These are phyloP conservation scores for Orussus abietinus DNA, from an alignment of 1,140 invertebrate species.

Conservation along the genomic window DNA sequence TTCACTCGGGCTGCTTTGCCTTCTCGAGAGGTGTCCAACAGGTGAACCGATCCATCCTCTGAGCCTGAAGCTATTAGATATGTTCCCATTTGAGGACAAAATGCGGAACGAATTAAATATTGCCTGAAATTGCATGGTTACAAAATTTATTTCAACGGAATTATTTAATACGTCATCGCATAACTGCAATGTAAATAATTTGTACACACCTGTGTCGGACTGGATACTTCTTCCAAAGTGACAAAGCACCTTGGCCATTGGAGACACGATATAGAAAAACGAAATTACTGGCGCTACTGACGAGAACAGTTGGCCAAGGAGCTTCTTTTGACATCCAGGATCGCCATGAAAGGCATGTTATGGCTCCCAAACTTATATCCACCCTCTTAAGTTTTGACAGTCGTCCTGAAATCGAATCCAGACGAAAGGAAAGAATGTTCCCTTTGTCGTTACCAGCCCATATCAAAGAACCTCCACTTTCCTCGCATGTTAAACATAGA, in stretches of 20 bases:
- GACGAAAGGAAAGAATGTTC: slow-evolving; percentile 42
- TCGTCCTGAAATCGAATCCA: slow-evolving; percentile 66
- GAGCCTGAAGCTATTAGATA: slow-evolving; percentile 71
- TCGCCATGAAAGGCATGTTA: slow-evolving; percentile 75
- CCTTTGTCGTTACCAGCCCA: slow-evolving; percentile 84
- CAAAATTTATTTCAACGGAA: slow-evolving; percentile 5
- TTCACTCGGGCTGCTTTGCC: slow-evolving; percentile 71
- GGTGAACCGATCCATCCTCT: slow-evolving; percentile 83
- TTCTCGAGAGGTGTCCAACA: slow-evolving; percentile 74
- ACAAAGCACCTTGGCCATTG: slow-evolving; percentile 39
- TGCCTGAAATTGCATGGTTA: slow-evolving; percentile 28
- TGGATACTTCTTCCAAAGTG: slow-evolving; percentile 52
- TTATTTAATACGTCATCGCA: not conserved
- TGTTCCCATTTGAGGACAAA: slow-evolving; percentile 66
- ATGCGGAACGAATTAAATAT: slow-evolving; percentile 68
- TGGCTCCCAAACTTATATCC: slow-evolving; percentile 58
- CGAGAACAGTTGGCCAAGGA: slow-evolving; percentile 72
- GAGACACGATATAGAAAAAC: slow-evolving; percentile 59
- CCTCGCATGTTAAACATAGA: slow-evolving; percentile 72
- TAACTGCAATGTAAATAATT: slow-evolving; percentile 9
- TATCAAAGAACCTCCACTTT: slow-evolving; percentile 63
- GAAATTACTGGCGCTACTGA: slow-evolving; percentile 74
- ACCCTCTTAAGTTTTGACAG: slow-evolving; percentile 69
- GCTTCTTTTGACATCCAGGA: slow-evolving; percentile 78
- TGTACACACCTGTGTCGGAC: slow-evolving; percentile 48